phyloP scores from a whole-genome alignment of 2,113 vertebrate species.

The Rousettus leschenaultii region DNA sequence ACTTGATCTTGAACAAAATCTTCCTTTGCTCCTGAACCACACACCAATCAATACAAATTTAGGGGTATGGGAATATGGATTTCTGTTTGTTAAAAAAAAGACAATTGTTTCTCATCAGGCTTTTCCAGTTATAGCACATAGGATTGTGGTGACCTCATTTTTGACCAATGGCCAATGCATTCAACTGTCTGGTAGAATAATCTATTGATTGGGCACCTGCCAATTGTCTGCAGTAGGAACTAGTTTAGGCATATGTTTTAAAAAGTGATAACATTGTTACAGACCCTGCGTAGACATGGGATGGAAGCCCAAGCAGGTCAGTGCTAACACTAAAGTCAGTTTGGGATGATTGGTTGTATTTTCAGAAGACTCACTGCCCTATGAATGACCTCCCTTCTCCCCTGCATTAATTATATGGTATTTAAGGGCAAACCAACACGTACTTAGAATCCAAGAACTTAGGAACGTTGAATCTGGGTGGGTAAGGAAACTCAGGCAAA shows the following conservation, averaged over 20 bases:
- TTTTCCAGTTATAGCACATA: slow-evolving; percentile 89
- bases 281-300: slow-evolving; percentile 72
- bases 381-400: not conserved
- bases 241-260: slow-evolving; percentile 83
- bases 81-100: slow-evolving; percentile 73
- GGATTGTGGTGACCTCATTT: slow-evolving; percentile 89
- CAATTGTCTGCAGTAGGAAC: slow-evolving; percentile 84
- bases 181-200: slow-evolving; percentile 84
- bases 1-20: slow-evolving; percentile 21
- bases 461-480: not conserved
- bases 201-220: slow-evolving; percentile 88
- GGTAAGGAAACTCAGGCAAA: not conserved
- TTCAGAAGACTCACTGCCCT: not conserved
- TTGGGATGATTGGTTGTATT: slow-evolving; percentile 52
- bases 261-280: slow-evolving; percentile 85
- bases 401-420: not conserved
- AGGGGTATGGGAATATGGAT: not conserved
- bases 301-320: slow-evolving; percentile 64
- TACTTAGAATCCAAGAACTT: not conserved
- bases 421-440: not conserved
- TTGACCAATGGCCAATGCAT: slow-evolving; percentile 87
- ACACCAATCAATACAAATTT: slow-evolving; percentile 12
- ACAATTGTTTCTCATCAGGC: slow-evolving; percentile 81
- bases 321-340: slow-evolving; percentile 57
- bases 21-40: slow-evolving; percentile 60